Evolutionary conservation across 2,113 vertebrate genomes (phyloP).

Genomic region (Pholis gunnellus): DNA sequence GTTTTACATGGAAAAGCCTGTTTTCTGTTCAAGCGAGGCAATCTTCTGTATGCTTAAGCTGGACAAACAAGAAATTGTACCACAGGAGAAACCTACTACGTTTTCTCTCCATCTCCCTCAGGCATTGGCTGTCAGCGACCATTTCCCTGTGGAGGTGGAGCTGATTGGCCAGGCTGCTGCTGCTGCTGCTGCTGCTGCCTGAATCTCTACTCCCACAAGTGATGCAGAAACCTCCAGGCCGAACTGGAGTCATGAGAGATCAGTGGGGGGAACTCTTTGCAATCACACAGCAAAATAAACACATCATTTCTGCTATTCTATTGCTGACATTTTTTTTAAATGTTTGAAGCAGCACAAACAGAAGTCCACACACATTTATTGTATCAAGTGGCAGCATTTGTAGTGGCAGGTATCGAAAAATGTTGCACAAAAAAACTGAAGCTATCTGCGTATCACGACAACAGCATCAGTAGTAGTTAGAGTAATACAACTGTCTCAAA

Average conservation of each 20-base stretch:
- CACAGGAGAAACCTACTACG: background rate
- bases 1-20: background rate
- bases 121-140: slow-evolving; percentile 92
- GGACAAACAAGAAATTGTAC: background rate
- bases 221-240: background rate
- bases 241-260: background rate
- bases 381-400: background rate
- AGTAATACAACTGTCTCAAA: background rate
- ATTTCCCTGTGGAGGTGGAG: slow-evolving; percentile 92
- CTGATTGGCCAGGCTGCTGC: slow-evolving; percentile 53
- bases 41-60: background rate
- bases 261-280: background rate
- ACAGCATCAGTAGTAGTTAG: background rate
- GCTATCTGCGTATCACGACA: background rate
- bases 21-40: background rate
- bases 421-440: background rate
- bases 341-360: background rate
- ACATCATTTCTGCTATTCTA: background rate
- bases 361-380: background rate
- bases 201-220: background rate
- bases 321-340: background rate
- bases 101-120: slow-evolving; percentile 53
- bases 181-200: background rate
- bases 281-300: slow-evolving; percentile 17
- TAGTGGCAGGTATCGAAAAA: background rate